phyloP scores from a whole-genome alignment of 2,888 invertebrate genomes.

The Drosophila pullipes region DNA sequence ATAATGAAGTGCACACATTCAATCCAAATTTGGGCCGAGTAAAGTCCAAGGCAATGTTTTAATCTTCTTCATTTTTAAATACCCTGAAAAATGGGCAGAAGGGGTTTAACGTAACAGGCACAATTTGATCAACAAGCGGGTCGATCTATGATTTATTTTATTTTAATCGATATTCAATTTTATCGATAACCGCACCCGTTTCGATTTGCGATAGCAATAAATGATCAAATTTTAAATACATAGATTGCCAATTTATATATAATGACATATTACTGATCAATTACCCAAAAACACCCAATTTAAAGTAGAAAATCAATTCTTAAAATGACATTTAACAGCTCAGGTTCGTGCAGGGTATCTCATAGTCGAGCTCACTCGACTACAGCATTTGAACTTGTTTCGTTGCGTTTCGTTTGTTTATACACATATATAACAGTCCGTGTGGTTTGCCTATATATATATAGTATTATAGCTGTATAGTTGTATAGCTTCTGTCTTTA shows the following conservation, averaged over 20 bases:
- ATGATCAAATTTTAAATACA: background rate
- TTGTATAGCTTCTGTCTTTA: slow-evolving; percentile 4
- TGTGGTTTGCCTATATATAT: background rate
- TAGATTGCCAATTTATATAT: background rate
- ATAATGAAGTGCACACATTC: slow-evolving; percentile 8
- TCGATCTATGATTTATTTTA: background rate
- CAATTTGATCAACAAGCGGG: background rate
- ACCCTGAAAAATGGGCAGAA: background rate
- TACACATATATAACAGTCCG: background rate
- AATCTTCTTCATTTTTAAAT: background rate
- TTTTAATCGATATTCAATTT: background rate
- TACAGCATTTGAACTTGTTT: background rate
- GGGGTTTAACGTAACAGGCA: background rate
- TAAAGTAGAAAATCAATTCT: background rate
- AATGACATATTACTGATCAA: background rate
- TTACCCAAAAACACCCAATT: background rate
- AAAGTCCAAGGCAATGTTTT: slow-evolving; percentile 35
- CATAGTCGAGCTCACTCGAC: background rate
- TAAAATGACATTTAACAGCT: background rate
- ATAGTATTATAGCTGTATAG: background rate
- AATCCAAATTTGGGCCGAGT: slow-evolving; percentile 21
- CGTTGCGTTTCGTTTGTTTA: background rate
- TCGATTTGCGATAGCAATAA: background rate
- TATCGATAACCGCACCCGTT: background rate
- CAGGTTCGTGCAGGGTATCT: background rate